phyloP scores from a whole-genome alignment of 2,113 vertebrate species.

The Chiloscyllium plagiosum region DNA sequence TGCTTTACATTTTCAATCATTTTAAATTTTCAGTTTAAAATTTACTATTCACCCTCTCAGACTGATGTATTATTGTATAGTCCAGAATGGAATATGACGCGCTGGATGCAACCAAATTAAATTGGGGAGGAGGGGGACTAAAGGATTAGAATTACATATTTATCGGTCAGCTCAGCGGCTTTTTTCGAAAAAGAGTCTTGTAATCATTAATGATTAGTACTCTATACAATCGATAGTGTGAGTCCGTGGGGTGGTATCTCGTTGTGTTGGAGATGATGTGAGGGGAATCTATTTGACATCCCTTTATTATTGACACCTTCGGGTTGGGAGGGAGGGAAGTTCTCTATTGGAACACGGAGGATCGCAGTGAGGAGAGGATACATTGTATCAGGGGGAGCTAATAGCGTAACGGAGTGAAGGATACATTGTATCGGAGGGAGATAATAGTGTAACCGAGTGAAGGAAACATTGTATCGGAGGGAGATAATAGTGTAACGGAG shows the following conservation, averaged over 20 bases:
- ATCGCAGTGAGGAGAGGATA: background rate
- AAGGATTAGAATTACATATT: too few relatives aligned
- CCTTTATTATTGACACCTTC: background rate
- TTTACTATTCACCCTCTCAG: background rate
- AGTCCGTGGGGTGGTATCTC: background rate
- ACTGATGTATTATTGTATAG: background rate
- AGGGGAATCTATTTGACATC: background rate
- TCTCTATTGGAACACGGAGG: background rate
- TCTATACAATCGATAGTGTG: background rate
- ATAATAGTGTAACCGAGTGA: background rate
- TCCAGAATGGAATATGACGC: background rate
- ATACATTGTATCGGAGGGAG: background rate
- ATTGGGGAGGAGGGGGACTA: background rate
- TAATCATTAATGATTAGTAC: fast-evolving
- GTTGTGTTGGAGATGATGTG: background rate
- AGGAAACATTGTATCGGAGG: background rate
- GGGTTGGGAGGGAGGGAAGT: background rate
- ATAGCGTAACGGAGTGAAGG: background rate
- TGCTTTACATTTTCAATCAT: background rate
- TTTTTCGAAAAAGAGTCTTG: background rate
- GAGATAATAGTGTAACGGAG: background rate
- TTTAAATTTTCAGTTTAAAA: background rate
- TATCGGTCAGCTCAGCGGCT: background rate
- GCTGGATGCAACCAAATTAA: background rate
- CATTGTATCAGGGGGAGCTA: background rate